Percentiles rank a stretch among this genome's conserved stretches.
Evolutionary conservation across 2,888 invertebrate species (phyloP).

Genomic region (Drosophila vallismaia): DNA sequence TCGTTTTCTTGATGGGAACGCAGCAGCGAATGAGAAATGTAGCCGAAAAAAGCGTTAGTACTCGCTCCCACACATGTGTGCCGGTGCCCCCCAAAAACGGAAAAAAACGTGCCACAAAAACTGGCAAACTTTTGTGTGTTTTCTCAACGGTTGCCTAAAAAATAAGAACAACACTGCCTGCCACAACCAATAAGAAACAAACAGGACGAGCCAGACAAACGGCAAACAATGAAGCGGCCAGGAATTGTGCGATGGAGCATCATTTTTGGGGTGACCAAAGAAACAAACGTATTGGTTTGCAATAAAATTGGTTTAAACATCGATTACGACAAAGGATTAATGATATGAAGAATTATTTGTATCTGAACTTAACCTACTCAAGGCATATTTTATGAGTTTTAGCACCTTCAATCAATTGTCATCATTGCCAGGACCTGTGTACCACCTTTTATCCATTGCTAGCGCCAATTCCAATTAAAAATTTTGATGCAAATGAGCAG

Average conservation of each 20-base stretch:
- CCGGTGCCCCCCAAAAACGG: background rate
- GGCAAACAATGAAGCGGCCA: slow-evolving; percentile 60
- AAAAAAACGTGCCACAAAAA: slow-evolving; percentile 35
- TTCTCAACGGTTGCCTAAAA: slow-evolving; percentile 69
- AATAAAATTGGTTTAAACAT: slow-evolving; percentile 65
- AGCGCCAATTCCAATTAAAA: slow-evolving; percentile 71
- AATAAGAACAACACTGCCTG: slow-evolving; percentile 66
- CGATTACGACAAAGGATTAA: slow-evolving; percentile 42
- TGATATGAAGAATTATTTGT: background rate
- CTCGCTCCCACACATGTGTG: slow-evolving; percentile 30
- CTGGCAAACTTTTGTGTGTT: slow-evolving; percentile 73
- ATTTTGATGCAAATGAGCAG: slow-evolving; percentile 75
- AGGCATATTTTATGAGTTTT: too few species aligned
- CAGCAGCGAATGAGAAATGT: slow-evolving; percentile 75
- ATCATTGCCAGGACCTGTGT: slow-evolving; percentile 19
- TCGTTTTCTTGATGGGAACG: slow-evolving; percentile 75
- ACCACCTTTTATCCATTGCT: slow-evolving; percentile 2
- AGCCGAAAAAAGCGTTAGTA: slow-evolving; percentile 63
- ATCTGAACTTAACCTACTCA: background rate
- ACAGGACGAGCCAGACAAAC: slow-evolving; percentile 61
- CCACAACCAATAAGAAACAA: slow-evolving; percentile 60
- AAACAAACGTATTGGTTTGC: slow-evolving; percentile 35
- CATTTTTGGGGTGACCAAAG: background rate
- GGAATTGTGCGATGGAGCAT: slow-evolving; percentile 23
- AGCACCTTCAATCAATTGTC: slow-evolving; percentile 20